phyloP scores from a whole-genome alignment of 2,888 invertebrate genomes.

The Timema podura region DNA sequence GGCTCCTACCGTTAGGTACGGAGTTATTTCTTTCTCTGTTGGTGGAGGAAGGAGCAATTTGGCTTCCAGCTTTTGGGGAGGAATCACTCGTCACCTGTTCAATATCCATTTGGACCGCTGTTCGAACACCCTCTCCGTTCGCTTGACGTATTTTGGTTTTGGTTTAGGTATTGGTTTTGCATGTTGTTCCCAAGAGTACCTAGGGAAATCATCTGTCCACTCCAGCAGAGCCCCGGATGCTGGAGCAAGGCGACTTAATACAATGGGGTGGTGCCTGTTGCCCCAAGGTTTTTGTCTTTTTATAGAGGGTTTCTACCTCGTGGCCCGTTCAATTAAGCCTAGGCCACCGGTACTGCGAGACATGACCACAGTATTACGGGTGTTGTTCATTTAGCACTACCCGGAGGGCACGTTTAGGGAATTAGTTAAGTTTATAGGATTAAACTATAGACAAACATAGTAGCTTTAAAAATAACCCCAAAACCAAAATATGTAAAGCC shows the following conservation, averaged over 20 bases:
- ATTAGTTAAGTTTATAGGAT: too few species aligned
- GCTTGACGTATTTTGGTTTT: too few species aligned
- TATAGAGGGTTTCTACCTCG: background rate
- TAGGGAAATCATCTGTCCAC: slow-evolving; percentile 1
- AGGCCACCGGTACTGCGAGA: slow-evolving; percentile 2
- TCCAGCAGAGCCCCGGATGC: slow-evolving; percentile 8
- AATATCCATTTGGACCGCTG: background rate
- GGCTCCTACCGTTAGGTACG: background rate
- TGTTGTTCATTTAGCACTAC: background rate
- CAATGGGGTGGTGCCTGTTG: background rate
- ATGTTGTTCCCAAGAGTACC: slow-evolving; percentile 2
- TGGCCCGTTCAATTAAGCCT: background rate
- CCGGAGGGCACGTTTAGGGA: too few species aligned
- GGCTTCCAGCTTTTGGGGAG: background rate
- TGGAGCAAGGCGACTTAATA: slow-evolving; percentile 1
- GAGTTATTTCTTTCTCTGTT: background rate
- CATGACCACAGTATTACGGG: slow-evolving; percentile 7
- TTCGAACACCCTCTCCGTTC: background rate
- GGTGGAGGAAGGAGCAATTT: background rate
- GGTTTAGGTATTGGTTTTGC: background rate
- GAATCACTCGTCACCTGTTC: background rate
- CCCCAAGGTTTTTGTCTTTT: background rate
- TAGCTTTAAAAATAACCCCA: too few species aligned
- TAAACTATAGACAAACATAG: too few species aligned
- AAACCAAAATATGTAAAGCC: too few species aligned